Evolutionary conservation across 1,140 invertebrate species (phyloP).

Genomic region (Hirudo medicinalis): DNA sequence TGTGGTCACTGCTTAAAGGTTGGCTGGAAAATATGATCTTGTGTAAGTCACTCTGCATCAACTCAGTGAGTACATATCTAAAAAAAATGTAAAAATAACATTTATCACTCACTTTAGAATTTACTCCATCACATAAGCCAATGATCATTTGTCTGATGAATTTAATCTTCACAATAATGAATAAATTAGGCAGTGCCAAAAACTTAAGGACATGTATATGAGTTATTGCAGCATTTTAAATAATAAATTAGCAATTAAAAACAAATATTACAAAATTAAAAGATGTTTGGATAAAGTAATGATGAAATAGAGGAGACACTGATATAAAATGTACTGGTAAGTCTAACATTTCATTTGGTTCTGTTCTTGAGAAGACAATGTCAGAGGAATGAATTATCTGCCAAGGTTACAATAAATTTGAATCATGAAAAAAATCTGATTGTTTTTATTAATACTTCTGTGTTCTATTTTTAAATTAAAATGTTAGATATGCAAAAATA

Average conservation of each 20-base stretch:
- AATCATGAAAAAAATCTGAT: too few relatives aligned
- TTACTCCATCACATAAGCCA: too few relatives aligned
- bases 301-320: neutral
- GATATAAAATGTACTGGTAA: conserved; percentile 6
- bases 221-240: neutral
- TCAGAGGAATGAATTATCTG: conserved; percentile 6
- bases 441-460: too few relatives aligned
- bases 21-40: conserved; percentile 99
- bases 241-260: neutral
- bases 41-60: conserved; percentile 97
- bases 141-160: neutral
- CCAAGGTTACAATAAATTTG: too few relatives aligned
- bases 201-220: neutral
- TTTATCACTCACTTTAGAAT: too few relatives aligned
- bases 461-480: too few relatives aligned
- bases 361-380: conserved; percentile 11
- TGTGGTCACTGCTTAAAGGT: conserved; percentile 92
- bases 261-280: neutral
- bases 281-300: neutral
- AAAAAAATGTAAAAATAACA: conserved; percentile 21
- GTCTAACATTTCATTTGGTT: conserved; percentile 6
- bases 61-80: conserved; percentile 97
- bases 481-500: too few relatives aligned
- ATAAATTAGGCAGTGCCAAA: neutral
- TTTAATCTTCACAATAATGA: neutral